Evolutionary conservation across 2,888 invertebrate genomes (phyloP), one percentile per base, ranked within the genome.

Genomic region (Cantharis lateralis): DNA sequence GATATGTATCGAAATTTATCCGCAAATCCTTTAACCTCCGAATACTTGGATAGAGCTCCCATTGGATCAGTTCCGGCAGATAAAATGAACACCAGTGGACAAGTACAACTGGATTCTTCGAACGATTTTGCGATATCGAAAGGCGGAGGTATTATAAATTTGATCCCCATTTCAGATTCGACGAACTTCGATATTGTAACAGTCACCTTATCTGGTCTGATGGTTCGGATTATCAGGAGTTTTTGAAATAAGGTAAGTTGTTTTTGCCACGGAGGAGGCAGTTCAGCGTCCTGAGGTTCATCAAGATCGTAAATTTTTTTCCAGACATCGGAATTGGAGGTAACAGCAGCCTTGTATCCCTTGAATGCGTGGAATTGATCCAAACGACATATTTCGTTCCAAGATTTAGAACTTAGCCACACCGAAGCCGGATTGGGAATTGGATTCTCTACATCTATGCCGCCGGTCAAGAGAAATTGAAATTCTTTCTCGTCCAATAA

Each of bases 181-280:
- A 95, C 93, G 85, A 93, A 95, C 79, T 90, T 89, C 86, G 93
- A 94, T 72, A 95, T 93, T 20, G 92, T 95, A 13, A 93, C 94
- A 71, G 94, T 93, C 87, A 97, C 92, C 91, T 97, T 98, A 86
- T 98, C 98, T 16, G 95, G 93, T 63, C 98, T 91, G 82, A 98
- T 91, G 81, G 95, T 95, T 71, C 97, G 91, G 5, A 98, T 86
- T 3, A 98, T 88, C 80, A 95, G 88, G 84, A 98, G 88, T 88
- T 92, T 94, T 89, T 97, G 92, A 86, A 98, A 95, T 0, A 88
- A 82, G 24, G 88, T 88, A 3, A 95, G 87, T 20, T 91, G 91
- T 0, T 85, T 87, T n/a, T 93, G 83, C 93, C 94, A 98, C 0
- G 94, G 94, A 0, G 87, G 85, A 0, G 97, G 97, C 73, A 97